Percentiles rank a stretch among this genome's conserved stretches.
Conservation (phyloP, 2,113 vertebrate species). For the Phodopus roborovskii region DNA sequence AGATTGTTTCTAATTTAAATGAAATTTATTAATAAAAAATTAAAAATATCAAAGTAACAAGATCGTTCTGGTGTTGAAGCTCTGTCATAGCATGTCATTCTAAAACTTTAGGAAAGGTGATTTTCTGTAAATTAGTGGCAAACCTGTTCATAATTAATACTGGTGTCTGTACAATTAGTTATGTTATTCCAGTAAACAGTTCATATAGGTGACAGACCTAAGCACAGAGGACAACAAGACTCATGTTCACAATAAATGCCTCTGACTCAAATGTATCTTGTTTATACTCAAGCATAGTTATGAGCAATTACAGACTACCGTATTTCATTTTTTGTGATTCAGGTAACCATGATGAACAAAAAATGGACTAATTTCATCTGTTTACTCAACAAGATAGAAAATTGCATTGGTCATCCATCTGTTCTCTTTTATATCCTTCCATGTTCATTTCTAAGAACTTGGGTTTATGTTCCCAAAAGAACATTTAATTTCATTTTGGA, state of each 20-base stretch:
- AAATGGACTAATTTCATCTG: too few species aligned
- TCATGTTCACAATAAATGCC: background rate
- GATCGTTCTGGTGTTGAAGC: background rate
- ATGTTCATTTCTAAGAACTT: background rate
- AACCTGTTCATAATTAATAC: background rate
- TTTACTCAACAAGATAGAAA: background rate
- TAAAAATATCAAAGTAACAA: background rate
- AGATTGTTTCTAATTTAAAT: too few species aligned
- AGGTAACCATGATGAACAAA: background rate
- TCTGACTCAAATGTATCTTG: background rate
- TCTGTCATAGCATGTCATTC: background rate
- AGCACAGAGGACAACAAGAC: background rate
- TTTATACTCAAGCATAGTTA: background rate
- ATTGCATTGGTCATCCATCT: background rate
- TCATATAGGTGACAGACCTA: background rate
- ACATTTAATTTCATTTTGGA: background rate
- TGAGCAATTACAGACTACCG: background rate
- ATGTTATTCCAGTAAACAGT: background rate
- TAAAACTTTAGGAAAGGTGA: background rate
- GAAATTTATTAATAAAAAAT: too few species aligned
- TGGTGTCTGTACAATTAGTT: background rate
- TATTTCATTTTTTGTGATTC: background rate
- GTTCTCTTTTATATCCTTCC: background rate
- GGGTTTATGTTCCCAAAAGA: background rate
- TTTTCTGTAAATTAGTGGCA: background rate